Evolutionary conservation across 2,888 invertebrate genomes (phyloP).

Genomic region (Leptogaster cylindrica): DNA sequence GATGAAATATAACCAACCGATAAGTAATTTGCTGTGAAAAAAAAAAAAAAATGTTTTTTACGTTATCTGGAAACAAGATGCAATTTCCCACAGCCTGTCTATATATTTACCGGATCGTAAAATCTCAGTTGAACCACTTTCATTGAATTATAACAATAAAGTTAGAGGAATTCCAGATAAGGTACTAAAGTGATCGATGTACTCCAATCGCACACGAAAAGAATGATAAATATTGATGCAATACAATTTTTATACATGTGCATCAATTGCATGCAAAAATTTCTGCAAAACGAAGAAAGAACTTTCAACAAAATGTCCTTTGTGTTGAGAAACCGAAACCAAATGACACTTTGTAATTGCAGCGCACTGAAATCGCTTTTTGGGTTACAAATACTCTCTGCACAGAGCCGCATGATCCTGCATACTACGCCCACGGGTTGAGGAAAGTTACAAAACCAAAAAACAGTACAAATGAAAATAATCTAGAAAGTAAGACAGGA

Average conservation of each 20-base stretch:
- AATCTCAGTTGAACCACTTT: too few relatives aligned
- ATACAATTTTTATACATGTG: neutral
- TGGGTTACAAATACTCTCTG: neutral
- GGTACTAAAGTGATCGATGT: slow-evolving; percentile 22
- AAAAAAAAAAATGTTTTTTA: too few relatives aligned
- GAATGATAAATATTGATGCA: slow-evolving; percentile 8
- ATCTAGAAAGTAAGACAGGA: neutral
- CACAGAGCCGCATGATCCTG: neutral
- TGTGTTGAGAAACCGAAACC: slow-evolving; percentile 31
- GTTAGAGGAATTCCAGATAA: too few relatives aligned
- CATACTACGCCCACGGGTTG: too few relatives aligned
- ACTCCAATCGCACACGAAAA: slow-evolving; percentile 14
- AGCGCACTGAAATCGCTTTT: neutral
- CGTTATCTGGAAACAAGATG: too few relatives aligned
- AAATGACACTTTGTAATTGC: slow-evolving; percentile 24
- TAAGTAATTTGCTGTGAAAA: too few relatives aligned
- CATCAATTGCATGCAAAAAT: neutral
- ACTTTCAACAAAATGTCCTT: slow-evolving; percentile 35
- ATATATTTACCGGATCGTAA: too few relatives aligned
- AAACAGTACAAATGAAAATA: neutral
- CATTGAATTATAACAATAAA: too few relatives aligned
- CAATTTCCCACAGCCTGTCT: too few relatives aligned
- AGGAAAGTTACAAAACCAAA: neutral
- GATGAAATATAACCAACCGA: neutral
- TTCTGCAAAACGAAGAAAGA: neutral